Evolutionary conservation across 2,113 vertebrate genomes (phyloP).

Genomic region (Pollachius pollachius): DNA sequence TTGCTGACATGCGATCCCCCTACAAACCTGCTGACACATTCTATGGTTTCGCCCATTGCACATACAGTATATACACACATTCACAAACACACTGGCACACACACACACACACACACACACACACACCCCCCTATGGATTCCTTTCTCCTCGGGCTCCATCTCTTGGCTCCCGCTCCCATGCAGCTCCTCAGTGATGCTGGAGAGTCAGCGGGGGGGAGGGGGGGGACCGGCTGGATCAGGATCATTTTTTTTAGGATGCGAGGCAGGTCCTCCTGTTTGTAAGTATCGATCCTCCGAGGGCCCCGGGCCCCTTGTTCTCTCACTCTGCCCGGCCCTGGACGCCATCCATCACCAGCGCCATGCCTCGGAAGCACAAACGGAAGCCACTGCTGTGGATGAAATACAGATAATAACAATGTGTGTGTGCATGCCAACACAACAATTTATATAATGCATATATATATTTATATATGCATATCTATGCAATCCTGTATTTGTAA

Average conservation of each 20-base stretch:
- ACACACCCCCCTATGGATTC: conserved; percentile 13
- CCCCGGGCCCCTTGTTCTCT: conserved; percentile 64
- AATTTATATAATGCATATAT: neutral
- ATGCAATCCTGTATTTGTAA: conserved; percentile 42
- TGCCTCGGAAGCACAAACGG: conserved; percentile 72
- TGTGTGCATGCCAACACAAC: neutral
- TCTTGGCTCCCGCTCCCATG: conserved; percentile 18
- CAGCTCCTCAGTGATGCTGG: conserved; percentile 49
- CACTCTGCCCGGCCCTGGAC: conserved; percentile 61
- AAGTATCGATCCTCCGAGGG: conserved; percentile 73
- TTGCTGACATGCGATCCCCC: conserved; percentile 64
- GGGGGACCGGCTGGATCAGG: conserved; percentile 43
- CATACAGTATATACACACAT: conserved; percentile 16
- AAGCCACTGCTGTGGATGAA: conserved; percentile 58
- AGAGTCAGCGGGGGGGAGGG: conserved; percentile 41
- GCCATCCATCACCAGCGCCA: conserved; percentile 73
- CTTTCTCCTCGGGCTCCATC: conserved; percentile 35
- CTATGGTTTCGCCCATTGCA: conserved; percentile 26
- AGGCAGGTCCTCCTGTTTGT: conserved; percentile 64
- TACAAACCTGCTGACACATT: conserved; percentile 68
- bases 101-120: conserved; percentile 15
- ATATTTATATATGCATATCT: neutral
- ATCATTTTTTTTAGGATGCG: conserved; percentile 67
- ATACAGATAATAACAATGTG: conserved; percentile 9
- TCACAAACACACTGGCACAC: conserved; percentile 6